These are phyloP conservation scores for Crepidodera aurea DNA, from an alignment of 2,888 invertebrate genomes.

Conservation along the genomic window DNA sequence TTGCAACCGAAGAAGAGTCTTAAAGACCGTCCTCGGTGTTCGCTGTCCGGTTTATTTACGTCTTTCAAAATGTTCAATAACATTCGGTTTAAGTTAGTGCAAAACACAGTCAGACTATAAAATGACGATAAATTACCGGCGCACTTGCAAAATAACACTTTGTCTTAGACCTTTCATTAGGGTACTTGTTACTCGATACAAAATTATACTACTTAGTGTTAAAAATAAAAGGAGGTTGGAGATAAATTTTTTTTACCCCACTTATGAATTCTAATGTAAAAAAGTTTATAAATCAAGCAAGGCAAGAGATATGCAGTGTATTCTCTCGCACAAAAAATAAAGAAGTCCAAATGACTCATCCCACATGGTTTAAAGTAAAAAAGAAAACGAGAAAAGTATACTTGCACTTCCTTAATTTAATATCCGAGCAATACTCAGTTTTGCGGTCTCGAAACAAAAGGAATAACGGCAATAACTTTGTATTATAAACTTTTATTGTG, in stretches of 20 bases:
- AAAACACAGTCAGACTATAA: slow-evolving; percentile 15
- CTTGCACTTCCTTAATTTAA: slow-evolving; percentile 6
- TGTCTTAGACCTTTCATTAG: slow-evolving; percentile 15
- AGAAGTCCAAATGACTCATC: too few relatives aligned
- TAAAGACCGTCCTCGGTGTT: background rate
- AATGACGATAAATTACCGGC: slow-evolving; percentile 11
- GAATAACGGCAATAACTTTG: background rate
- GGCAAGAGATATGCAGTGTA: too few relatives aligned
- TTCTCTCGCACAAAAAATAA: too few relatives aligned
- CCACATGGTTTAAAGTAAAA: background rate
- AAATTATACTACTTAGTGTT: too few relatives aligned
- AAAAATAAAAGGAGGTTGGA: too few relatives aligned
- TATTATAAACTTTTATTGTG: slow-evolving; percentile 29
- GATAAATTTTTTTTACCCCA: too few relatives aligned
- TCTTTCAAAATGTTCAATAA: slow-evolving; percentile 14
- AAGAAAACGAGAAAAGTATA: background rate
- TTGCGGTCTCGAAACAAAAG: slow-evolving; percentile 1
- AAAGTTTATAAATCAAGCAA: too few relatives aligned
- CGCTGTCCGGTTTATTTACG: slow-evolving; percentile 9
- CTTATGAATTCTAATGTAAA: too few relatives aligned
- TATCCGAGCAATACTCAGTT: slow-evolving; percentile 1
- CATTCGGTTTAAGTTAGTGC: slow-evolving; percentile 4
- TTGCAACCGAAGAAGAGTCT: slow-evolving; percentile 9
- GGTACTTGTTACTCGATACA: background rate
- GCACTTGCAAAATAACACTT: background rate